Conservation (phyloP, 2,113 vertebrate species). For the Triplophysa tibetana region DNA sequence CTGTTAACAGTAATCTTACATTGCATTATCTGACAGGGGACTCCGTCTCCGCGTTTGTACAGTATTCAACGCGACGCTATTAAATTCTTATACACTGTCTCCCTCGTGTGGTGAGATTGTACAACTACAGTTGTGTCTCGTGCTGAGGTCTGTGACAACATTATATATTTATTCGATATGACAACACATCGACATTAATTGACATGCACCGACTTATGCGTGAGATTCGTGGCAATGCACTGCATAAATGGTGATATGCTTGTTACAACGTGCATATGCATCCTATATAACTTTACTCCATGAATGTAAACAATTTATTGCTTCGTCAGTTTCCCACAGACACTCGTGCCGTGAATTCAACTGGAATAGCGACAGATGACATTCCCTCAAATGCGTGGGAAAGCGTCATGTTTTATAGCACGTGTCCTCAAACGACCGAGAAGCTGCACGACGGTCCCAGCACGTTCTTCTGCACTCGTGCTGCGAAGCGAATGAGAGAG, state of each 20-base stretch:
- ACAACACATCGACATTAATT: no score
- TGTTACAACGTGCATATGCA: no score
- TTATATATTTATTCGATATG: no score
- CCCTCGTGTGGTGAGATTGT: slow-evolving; percentile 58
- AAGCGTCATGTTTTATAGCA: neutral
- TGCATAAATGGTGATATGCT: no score
- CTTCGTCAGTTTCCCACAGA: neutral
- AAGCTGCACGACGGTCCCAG: slow-evolving; percentile 30
- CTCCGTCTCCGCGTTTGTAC: neutral
- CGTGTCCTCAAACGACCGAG: neutral
- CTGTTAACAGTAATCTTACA: neutral
- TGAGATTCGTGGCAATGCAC: no score
- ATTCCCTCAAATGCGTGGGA: neutral
- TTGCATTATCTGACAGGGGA: neutral
- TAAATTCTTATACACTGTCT: slow-evolving; percentile 39
- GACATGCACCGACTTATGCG: no score
- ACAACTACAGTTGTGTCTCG: neutral
- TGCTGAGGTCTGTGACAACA: no score
- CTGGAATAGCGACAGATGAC: neutral
- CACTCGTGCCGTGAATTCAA: neutral
- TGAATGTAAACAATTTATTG: no score
- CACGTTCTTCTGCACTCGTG: slow-evolving; percentile 14
- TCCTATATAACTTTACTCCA: neutral
- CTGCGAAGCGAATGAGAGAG: neutral
- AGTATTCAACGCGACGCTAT: neutral